Base-by-base conservation (phyloP, 2,797 vertebrate genomes). In the Characodon lateralis region DNA sequence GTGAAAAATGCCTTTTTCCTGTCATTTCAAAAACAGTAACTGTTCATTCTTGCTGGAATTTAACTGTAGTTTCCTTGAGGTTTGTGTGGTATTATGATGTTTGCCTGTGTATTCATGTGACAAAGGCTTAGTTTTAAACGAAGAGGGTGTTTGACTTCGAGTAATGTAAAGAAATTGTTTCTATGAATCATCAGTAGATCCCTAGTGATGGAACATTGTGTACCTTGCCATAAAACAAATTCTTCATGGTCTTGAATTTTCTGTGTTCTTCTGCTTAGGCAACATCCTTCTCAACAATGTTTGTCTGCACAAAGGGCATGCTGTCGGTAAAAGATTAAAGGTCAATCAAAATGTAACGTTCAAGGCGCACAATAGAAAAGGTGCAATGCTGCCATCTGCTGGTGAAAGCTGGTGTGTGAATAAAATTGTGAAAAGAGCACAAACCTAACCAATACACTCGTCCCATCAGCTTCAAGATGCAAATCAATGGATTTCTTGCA, bases 381-480 rank as follows among this genome's bases (percentile, higher is more conserved):
- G 80, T 74, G 18, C 90, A 86, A 88, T 82, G 83, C 78, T 83
- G 76, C 91, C 85, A 81, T 65, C 92, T 94, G 78, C 80, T 91
- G 92, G 88, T 1, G 2, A 9, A 16, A 70, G 18, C 2, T 26
- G 18, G 20, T 31, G 72, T 8, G 6, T 7, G 65, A 41, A 68
- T n/a, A n/a, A 55, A 43, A 61, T 18, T n/a, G 5, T 6, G 12
- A 28, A 28, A 43, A 58, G 50, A 56, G 10, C 13, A 43, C 6
- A 69, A 24, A 12, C 7, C 66, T 18, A 50, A 26, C 35, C 22
- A 48, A 9, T 63, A 2, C 26, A 48, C 43, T 63, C 4, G 13
- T 12, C 4, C 12, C 24, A 16, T n/a, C 14, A 26, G 5, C 12
- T 28, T 16, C 6, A 26, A 48, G 13, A 48, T 48, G 7, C 13